phyloP scores from a whole-genome alignment of 64 coral and sea anemone genomes.

The Astreopora myriophthalma region DNA sequence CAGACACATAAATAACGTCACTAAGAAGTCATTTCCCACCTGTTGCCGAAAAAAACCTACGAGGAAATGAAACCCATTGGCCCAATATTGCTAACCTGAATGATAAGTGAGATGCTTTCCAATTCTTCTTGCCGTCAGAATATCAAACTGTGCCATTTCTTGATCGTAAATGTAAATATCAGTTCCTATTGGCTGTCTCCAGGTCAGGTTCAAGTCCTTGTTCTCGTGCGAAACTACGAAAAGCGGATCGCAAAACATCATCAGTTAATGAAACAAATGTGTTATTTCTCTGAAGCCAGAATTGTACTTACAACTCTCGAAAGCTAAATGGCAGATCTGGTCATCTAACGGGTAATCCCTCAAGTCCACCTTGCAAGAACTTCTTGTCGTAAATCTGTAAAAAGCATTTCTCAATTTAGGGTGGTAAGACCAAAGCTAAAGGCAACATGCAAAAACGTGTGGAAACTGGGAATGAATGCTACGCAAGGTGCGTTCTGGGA shows the following conservation, averaged over 20 bases:
- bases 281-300: neutral
- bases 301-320: constrained; percentile 82
- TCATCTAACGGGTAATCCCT: constrained; percentile 86
- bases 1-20: no score
- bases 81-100: constrained; percentile 58
- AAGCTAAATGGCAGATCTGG: constrained; percentile 81
- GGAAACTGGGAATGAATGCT: no score
- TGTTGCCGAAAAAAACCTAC: no score
- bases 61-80: no score
- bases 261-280: neutral
- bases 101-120: constrained; percentile 81
- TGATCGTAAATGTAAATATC: constrained; percentile 86
- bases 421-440: no score
- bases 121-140: constrained; percentile 73
- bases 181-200: constrained; percentile 61
- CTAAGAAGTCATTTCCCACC: no score
- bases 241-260: neutral
- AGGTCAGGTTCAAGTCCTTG: constrained; percentile 68
- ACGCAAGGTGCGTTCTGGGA: no score
- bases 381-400: constrained; percentile 74
- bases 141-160: constrained; percentile 94
- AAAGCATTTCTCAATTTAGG: no score
- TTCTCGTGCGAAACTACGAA: constrained; percentile 83
- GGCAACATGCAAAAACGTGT: no score
- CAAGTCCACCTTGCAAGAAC: constrained; percentile 87